Conservation (phyloP, 2,888 invertebrate genomes). For the Tholera decimalis region DNA sequence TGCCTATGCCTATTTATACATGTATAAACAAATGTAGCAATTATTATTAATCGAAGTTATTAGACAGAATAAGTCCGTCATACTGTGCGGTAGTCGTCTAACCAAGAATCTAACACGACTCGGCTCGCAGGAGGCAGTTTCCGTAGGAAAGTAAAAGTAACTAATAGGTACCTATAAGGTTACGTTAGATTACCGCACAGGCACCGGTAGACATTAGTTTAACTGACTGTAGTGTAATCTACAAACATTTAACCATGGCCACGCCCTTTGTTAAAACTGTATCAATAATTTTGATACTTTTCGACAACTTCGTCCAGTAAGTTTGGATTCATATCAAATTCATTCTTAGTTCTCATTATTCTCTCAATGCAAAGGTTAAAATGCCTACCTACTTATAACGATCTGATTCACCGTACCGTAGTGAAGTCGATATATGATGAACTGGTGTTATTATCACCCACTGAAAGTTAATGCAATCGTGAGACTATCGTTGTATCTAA, state of each 20-base stretch:
- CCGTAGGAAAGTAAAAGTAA: slow-evolving; percentile 78
- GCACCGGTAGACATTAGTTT: slow-evolving; percentile 33
- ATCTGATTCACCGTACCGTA: too few relatives aligned
- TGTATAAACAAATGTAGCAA: background rate
- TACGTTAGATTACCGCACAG: slow-evolving; percentile 45
- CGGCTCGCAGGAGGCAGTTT: slow-evolving; percentile 61
- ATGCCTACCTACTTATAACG: background rate
- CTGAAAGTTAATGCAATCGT: slow-evolving; percentile 2
- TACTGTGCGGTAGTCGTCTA: slow-evolving; percentile 13
- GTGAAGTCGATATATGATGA: background rate
- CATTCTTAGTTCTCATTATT: background rate
- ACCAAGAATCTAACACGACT: slow-evolving; percentile 35
- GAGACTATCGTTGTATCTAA: too few relatives aligned
- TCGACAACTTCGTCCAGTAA: background rate
- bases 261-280: background rate
- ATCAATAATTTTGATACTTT: background rate
- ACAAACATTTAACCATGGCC: background rate
- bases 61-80: slow-evolving; percentile 38
- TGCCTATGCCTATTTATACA: background rate
- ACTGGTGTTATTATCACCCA: background rate
- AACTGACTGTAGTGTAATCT: slow-evolving; percentile 1
- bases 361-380: background rate
- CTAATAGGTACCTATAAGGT: slow-evolving; percentile 50
- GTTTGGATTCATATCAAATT: too few relatives aligned
- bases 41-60: background rate